Base-by-base conservation (phyloP, 1,140 invertebrate species). In the Oscheius sp. region DNA sequence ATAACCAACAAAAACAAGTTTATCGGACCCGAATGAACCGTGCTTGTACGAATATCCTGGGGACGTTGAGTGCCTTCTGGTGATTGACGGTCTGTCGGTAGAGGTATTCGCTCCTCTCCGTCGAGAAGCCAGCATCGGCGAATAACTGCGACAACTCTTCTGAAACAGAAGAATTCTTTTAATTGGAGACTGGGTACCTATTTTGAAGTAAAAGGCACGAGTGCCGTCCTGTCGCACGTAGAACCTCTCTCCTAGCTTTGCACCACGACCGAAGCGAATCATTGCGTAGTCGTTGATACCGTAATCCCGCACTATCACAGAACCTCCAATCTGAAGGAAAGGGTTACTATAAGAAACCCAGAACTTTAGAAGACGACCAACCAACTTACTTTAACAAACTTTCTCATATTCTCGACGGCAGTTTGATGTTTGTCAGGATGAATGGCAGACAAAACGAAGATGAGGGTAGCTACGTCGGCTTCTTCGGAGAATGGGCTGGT, bases 151-250 rank as follows among this genome's bases (percentile, higher is more conserved):
- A 34, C 2, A 81, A 49, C 62, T 81, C 81, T n/a, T 83, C 80
- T 80, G 63, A 31, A 77, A 46, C 34, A 77, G n/a, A 75, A 55
- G 29, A 20, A 29, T 4, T 34, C 66, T 10, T 42, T 29, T 38
- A 35, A 18, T 23, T 45, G 26, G 13, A 59, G 0, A 29, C 26
- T 13, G 13, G 13, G 79, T 87, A 91, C 91, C 90, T 90, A 94
- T 91, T 0, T 91, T 92, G 82, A 99, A 99, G 85, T 98, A 99
- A 85, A 97, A 97, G 1, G 94, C 94, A 84, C 91, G 88, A 0
- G 96, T 99, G n/a, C 95, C 95, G 88, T 99, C 96, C 28, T 95
- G 94, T 82, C 96, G 86, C 0, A 90, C 92, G 87, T 99, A 99
- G 86, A 97, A 97, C 42, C 77, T 58, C 26, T 82, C 81, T 4